These are phyloP conservation scores for Etia nguti DNA, from an alignment of 2,113 vertebrate species.

Conservation along the genomic window DNA sequence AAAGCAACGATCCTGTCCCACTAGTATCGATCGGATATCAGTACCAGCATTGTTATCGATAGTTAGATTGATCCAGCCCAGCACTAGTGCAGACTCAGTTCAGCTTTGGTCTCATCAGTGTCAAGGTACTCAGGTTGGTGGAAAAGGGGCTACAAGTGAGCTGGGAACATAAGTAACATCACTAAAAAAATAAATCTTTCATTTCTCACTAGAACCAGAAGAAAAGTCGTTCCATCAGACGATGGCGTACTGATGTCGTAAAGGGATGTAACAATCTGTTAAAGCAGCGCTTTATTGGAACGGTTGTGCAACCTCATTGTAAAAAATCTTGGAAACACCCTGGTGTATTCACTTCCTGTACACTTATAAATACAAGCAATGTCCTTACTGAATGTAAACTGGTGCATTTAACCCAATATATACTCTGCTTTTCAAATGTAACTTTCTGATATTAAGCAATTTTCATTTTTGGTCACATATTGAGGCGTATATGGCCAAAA, in stretches of 20 bases:
- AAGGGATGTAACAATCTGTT: not conserved
- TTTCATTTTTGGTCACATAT: not conserved
- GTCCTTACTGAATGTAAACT: not conserved
- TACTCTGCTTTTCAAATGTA: not conserved
- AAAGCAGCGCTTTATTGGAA: not conserved
- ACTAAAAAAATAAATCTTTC: not conserved
- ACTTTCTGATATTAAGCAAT: not conserved
- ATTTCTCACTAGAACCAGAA: not conserved
- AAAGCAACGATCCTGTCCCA: not conserved
- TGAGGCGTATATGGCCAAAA: not conserved
- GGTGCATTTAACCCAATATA: not conserved
- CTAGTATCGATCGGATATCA: not conserved
- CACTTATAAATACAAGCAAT: not conserved
- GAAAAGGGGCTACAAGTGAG: not conserved
- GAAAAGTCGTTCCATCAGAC: not conserved
- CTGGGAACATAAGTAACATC: not conserved
- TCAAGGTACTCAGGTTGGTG: not conserved
- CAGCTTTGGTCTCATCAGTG: not conserved
- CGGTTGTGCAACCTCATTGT: not conserved
- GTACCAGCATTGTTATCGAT: not conserved
- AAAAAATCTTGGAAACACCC: not conserved
- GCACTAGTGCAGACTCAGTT: not conserved
- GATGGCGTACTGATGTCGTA: not conserved
- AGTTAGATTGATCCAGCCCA: not conserved
- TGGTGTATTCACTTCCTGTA: not conserved